Evolutionary conservation across 2,113 vertebrate genomes (phyloP).

Genomic region (Microcebus ravelobensis): DNA sequence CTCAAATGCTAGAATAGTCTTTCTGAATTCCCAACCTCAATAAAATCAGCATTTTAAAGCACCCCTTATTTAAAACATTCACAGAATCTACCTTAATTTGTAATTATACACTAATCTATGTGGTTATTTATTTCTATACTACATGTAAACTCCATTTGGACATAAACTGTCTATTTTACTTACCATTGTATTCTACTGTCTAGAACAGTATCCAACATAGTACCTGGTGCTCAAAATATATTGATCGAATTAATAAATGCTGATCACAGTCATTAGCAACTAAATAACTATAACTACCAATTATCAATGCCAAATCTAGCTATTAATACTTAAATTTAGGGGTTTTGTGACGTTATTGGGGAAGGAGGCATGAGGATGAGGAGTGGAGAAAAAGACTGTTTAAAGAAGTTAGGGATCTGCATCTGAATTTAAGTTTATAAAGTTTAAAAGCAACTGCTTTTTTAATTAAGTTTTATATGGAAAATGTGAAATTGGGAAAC

Average conservation of each 20-base stretch:
- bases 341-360: background rate
- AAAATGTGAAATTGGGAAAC: background rate
- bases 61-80: background rate
- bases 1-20: background rate
- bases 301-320: background rate
- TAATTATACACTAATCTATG: background rate
- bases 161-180: background rate
- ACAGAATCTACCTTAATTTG: background rate
- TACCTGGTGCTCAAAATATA: background rate
- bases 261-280: background rate
- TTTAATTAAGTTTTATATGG: background rate
- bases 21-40: background rate
- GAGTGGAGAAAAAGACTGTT: background rate
- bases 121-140: background rate
- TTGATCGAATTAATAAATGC: background rate
- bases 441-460: background rate
- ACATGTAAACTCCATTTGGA: background rate
- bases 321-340: background rate
- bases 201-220: background rate
- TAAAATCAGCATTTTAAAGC: background rate
- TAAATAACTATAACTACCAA: background rate
- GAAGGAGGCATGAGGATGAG: background rate
- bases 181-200: background rate
- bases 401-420: background rate
- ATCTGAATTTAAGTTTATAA: slow-evolving; percentile 13